A percentile compares a stretch with the other conserved stretches of the same genome.
Conservation (phyloP, 2,888 invertebrate species). For the Drepana falcataria region DNA sequence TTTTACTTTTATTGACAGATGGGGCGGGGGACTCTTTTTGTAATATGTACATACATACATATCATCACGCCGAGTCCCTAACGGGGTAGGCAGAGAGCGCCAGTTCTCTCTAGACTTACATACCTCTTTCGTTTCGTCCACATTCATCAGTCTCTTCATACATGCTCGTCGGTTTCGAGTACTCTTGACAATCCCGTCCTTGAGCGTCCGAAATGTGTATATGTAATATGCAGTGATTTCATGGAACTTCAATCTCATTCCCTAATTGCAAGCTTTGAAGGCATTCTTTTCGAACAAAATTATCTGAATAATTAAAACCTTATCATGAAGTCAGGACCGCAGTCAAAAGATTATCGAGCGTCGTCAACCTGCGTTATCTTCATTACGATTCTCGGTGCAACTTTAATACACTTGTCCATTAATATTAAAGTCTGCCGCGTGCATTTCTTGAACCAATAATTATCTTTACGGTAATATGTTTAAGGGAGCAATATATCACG, state of each 20-base stretch:
- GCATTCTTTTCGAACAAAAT: constrained; percentile 34
- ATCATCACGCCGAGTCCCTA: no score
- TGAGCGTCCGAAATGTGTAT: constrained; percentile 7
- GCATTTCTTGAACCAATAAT: constrained; percentile 63
- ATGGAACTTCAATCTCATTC: no score
- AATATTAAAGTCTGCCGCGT: constrained; percentile 66
- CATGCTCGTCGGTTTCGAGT: no score
- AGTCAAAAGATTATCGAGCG: constrained; percentile 65
- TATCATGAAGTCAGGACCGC: constrained; percentile 60
- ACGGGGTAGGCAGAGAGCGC: no score
- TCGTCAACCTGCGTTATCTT: constrained; percentile 67
- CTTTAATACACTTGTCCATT: constrained; percentile 72
- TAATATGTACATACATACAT: no score
- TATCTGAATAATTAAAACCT: constrained; percentile 71
- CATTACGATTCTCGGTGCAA: constrained; percentile 63
- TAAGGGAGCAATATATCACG: constrained; percentile 57
- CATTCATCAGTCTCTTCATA: no score
- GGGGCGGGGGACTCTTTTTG: no score
- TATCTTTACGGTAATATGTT: constrained; percentile 54
- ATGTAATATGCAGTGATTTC: constrained; percentile 30
- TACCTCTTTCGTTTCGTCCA: no score
- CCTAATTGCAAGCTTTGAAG: constrained; percentile 28
- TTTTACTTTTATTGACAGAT: no score
- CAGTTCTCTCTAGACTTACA: no score
- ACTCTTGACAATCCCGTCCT: no score